Percentiles rank a stretch among this genome's conserved stretches.
phyloP scores from a whole-genome alignment of 2,797 vertebrate species.

The Coregonus suidteri region DNA sequence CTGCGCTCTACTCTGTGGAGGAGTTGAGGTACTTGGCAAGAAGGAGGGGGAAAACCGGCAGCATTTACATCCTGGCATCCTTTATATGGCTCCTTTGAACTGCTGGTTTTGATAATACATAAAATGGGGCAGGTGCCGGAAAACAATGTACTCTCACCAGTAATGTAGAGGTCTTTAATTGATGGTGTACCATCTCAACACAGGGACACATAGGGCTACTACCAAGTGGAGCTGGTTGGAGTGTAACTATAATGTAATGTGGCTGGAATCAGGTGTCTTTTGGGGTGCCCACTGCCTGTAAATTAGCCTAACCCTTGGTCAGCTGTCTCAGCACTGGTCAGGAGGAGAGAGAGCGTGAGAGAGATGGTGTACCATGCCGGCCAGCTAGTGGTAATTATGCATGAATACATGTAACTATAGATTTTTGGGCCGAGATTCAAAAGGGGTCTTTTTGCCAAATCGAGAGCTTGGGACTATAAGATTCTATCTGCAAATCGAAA shows the following conservation, averaged over 20 bases:
- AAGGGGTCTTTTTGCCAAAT: no score
- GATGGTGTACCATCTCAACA: background rate
- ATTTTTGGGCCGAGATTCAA: no score
- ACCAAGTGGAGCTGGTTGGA: background rate
- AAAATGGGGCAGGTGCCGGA: background rate
- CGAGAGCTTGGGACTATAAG: no score
- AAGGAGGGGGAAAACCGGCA: background rate
- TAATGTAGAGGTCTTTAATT: background rate
- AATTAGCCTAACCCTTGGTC: background rate
- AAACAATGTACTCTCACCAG: background rate
- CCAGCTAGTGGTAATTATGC: background rate
- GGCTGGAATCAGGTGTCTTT: background rate
- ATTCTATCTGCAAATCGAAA: no score
- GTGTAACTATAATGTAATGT: background rate
- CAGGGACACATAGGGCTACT: background rate
- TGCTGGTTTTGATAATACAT: background rate
- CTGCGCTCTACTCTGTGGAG: no score
- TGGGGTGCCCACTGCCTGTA: background rate
- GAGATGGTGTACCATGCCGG: background rate
- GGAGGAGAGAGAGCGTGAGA: background rate
- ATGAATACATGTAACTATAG: no score
- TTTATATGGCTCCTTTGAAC: background rate
- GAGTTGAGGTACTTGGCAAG: no score
- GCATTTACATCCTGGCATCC: background rate
- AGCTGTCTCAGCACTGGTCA: background rate